Percentiles rank a stretch among this genome's conserved stretches.
These are phyloP conservation scores for Alca torda DNA, from an alignment of 2,797 vertebrate species.

Conservation along the genomic window DNA sequence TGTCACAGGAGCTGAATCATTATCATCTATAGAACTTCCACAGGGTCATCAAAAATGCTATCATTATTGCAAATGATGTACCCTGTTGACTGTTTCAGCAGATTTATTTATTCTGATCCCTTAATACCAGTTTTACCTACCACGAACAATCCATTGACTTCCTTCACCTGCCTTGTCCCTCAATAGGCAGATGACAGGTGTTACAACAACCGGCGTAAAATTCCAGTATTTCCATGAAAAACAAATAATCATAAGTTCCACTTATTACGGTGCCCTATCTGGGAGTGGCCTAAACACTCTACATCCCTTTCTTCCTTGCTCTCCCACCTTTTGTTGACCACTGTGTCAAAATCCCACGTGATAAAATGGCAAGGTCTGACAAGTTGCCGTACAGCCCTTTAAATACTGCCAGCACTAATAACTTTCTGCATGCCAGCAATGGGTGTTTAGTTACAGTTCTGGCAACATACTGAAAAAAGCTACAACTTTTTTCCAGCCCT, in stretches of 20 bases:
- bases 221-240: background rate
- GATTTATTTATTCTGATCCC: background rate
- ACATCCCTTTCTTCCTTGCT: background rate
- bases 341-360: background rate
- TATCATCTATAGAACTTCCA: background rate
- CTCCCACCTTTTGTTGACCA: background rate
- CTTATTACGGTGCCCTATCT: background rate
- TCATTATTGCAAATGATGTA: background rate
- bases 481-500: background rate
- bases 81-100: background rate
- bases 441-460: background rate
- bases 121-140: background rate
- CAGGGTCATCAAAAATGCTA: background rate
- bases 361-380: background rate
- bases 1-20: background rate
- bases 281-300: background rate
- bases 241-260: background rate
- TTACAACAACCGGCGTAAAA: background rate
- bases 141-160: background rate
- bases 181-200: background rate
- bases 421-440: background rate
- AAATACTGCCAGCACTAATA: background rate
- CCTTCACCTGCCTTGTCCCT: background rate
- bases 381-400: background rate
- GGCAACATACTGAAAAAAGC: background rate